phyloP scores from a whole-genome alignment of 2,888 invertebrate genomes.

The Dicycla oo region DNA sequence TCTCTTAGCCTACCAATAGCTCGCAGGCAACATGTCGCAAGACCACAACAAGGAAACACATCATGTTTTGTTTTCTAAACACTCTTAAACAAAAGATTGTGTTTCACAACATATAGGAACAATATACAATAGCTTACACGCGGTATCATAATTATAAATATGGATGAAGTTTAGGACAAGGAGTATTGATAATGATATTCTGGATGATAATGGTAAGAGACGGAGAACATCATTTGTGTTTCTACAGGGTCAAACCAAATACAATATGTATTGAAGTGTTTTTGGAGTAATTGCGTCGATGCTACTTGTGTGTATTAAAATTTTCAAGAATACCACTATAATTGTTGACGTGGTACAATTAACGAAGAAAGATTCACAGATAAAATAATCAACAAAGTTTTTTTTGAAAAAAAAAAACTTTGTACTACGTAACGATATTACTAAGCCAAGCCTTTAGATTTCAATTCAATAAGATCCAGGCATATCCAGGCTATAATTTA shows the following conservation, averaged over 20 bases:
- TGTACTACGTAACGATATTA: too few species aligned
- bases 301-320: background rate
- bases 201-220: too few species aligned
- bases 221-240: background rate
- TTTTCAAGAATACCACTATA: background rate
- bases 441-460: too few species aligned
- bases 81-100: constrained; percentile 34
- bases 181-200: background rate
- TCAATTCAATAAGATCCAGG: too few species aligned
- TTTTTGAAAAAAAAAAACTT: too few species aligned
- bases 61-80: constrained; percentile 42
- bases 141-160: constrained; percentile 16
- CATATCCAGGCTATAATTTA: background rate
- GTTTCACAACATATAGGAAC: constrained; percentile 14
- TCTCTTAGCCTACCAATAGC: background rate
- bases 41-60: constrained; percentile 17
- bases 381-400: background rate
- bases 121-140: constrained; percentile 21
- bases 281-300: background rate
- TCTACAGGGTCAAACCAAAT: background rate
- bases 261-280: background rate
- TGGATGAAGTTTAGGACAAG: constrained; percentile 3
- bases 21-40: constrained; percentile 36
- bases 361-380: background rate
- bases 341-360: background rate